These are phyloP conservation scores for Equus quagga DNA, from an alignment of 2,113 vertebrate species.

Conservation along the genomic window DNA sequence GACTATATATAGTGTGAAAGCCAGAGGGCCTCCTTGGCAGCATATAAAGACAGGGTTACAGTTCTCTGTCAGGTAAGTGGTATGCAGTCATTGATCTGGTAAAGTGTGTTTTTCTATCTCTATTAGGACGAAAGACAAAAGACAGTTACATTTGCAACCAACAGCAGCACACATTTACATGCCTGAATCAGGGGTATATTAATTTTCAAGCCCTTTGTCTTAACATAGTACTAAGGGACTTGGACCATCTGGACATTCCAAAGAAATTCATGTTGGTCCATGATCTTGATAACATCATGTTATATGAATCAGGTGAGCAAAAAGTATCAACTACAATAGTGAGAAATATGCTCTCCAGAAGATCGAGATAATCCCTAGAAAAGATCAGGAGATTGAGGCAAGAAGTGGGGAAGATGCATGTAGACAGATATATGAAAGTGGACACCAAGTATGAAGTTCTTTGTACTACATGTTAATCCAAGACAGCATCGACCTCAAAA, in stretches of 20 bases:
- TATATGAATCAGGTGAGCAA: neutral
- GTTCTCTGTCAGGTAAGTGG: neutral
- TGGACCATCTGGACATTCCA: neutral
- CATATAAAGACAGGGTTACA: neutral
- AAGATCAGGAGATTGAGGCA: neutral
- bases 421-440: neutral
- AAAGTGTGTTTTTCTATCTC: neutral
- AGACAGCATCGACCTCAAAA: neutral
- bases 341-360: neutral
- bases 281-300: neutral
- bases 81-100: neutral
- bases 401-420: neutral
- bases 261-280: neutral
- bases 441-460: neutral
- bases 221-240: neutral
- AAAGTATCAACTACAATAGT: neutral
- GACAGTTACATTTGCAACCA: neutral
- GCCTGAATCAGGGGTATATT: neutral
- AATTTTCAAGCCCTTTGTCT: neutral
- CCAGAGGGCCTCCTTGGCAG: neutral
- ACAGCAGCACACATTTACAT: neutral
- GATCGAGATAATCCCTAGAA: neutral
- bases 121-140: neutral
- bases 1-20: neutral
- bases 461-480: neutral